Percentiles rank a stretch among this genome's conserved stretches.
phyloP scores from a whole-genome alignment of 2,113 vertebrate genomes.

The Strix aluco region DNA sequence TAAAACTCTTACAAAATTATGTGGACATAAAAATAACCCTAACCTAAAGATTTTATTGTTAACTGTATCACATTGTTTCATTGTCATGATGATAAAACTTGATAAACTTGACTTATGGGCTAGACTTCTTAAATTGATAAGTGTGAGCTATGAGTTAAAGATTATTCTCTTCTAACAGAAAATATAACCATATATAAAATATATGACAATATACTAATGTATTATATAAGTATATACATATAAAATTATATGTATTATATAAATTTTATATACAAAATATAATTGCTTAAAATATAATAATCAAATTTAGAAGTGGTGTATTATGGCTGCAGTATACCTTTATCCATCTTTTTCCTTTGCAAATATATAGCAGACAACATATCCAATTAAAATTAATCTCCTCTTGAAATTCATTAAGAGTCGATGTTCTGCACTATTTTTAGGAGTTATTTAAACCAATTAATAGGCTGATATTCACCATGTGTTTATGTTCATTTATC shows the following conservation, averaged over 20 bases:
- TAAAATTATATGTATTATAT: neutral
- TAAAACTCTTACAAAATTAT: neutral
- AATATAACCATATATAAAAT: neutral
- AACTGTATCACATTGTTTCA: neutral
- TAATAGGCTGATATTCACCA: constrained; percentile 8
- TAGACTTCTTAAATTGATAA: neutral
- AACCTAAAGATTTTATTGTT: neutral
- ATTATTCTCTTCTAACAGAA: neutral
- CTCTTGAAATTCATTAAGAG: constrained; percentile 29
- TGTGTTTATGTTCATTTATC: neutral
- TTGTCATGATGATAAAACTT: neutral
- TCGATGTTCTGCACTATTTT: constrained; percentile 2
- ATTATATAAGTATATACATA: neutral
- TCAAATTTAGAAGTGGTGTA: neutral
- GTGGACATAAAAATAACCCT: neutral
- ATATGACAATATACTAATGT: neutral
- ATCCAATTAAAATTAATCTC: constrained; percentile 36
- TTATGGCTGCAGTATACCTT: neutral
- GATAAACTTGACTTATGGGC: neutral
- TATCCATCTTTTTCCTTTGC: neutral
- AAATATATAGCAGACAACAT: neutral
- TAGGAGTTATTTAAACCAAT: constrained; percentile 52
- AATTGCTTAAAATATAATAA: neutral
- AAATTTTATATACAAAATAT: neutral
- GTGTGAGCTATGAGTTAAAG: neutral